phyloP scores from a whole-genome alignment of 1,140 invertebrate species.

The Pemphigus obesinymphae region DNA sequence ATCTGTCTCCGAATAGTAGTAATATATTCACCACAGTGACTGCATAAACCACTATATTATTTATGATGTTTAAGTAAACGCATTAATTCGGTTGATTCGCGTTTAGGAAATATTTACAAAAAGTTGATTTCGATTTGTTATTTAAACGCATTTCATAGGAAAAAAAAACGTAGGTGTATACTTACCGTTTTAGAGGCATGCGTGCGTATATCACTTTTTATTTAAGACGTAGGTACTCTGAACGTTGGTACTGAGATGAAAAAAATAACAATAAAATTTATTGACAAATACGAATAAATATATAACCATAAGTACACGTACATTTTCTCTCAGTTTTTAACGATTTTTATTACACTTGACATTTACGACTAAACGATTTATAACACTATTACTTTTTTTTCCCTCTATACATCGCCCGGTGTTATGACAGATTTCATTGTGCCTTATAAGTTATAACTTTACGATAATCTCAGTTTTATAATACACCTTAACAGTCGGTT shows the following conservation, averaged over 20 bases:
- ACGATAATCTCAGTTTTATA: background rate
- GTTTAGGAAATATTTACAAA: background rate
- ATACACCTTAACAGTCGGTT: background rate
- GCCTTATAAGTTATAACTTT: background rate
- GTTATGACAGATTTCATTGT: conserved; percentile 5
- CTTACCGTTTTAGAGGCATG: background rate
- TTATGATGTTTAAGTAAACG: background rate
- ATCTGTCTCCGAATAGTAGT: too few species aligned
- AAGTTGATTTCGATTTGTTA: background rate
- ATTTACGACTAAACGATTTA: conserved; percentile 8
- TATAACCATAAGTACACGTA: too few species aligned
- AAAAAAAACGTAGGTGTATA: background rate
- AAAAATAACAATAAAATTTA: background rate
- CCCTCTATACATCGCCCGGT: background rate
- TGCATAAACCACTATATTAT: too few species aligned
- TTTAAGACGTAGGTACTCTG: background rate
- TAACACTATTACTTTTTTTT: background rate
- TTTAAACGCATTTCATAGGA: background rate
- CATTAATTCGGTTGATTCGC: background rate
- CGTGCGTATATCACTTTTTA: background rate
- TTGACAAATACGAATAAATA: background rate
- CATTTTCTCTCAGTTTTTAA: background rate
- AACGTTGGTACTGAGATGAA: background rate
- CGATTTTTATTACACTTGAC: background rate
- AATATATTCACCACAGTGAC: too few species aligned